These are phyloP conservation scores for Telenomus remus DNA, from an alignment of 1,140 invertebrate species.

Conservation along the genomic window DNA sequence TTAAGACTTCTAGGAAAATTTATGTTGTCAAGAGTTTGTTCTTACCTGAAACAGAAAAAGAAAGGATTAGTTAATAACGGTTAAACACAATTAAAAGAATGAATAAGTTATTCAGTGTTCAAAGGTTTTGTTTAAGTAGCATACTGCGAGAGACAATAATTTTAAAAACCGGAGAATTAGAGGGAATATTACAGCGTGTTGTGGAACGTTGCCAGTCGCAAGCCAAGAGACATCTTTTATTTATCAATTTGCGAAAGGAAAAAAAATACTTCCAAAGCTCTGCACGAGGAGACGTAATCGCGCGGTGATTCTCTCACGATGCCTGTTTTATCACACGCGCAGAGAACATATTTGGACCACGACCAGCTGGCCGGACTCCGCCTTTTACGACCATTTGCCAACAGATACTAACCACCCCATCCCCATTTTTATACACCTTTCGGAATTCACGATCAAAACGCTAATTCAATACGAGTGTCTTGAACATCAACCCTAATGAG, in stretches of 20 bases:
- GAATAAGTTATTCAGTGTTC: too few species aligned
- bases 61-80: too few species aligned
- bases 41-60: too few species aligned
- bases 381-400: slow-evolving; percentile 55
- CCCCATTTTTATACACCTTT: slow-evolving; percentile 21
- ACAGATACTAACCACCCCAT: slow-evolving; percentile 51
- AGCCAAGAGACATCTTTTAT: slow-evolving; percentile 51
- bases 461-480: slow-evolving; percentile 37
- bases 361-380: slow-evolving; percentile 67
- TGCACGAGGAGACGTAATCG: slow-evolving; percentile 63
- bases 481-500: not conserved
- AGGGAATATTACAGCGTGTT: slow-evolving; percentile 51
- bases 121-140: not conserved
- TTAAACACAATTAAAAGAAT: too few species aligned
- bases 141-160: slow-evolving; percentile 42
- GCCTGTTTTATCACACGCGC: slow-evolving; percentile 62
- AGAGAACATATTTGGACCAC: slow-evolving; percentile 65
- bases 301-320: slow-evolving; percentile 70
- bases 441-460: slow-evolving; percentile 40
- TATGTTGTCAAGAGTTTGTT: too few species aligned
- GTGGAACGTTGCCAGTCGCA: slow-evolving; percentile 63
- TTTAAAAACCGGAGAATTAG: slow-evolving; percentile 27
- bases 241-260: slow-evolving; percentile 59
- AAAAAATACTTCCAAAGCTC: slow-evolving; percentile 30
- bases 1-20: too few species aligned